Percentiles rank a stretch among this genome's conserved stretches.
These are phyloP conservation scores for Labrus mixtus DNA, from an alignment of 2,113 vertebrate species.

Conservation along the genomic window DNA sequence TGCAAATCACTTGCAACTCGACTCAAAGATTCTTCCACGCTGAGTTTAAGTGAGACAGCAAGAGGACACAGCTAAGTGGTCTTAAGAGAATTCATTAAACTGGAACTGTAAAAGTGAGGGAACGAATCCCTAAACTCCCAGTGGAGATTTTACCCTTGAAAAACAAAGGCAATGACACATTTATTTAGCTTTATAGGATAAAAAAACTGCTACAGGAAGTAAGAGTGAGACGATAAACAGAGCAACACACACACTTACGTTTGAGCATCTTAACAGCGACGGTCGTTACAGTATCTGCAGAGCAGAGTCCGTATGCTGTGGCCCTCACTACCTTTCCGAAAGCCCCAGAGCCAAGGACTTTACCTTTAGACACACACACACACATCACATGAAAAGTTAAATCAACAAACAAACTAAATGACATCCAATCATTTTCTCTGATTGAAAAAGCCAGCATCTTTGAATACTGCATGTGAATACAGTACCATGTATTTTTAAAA, in stretches of 20 bases:
- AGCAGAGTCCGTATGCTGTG: conserved; percentile 93
- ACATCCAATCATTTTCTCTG: no score
- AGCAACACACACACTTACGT: conserved; percentile 83
- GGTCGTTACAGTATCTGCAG: conserved; percentile 89
- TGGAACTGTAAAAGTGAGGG: background rate
- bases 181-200: no score
- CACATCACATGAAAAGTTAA: background rate
- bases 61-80: background rate
- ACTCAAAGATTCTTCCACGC: background rate
- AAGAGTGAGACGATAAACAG: background rate
- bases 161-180: background rate
- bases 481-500: no score
- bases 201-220: background rate
- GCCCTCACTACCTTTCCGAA: conserved; percentile 98
- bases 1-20: background rate
- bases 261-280: conserved; percentile 99
- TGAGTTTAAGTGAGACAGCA: background rate
- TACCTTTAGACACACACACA: conserved; percentile 83
- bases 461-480: no score
- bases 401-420: no score
- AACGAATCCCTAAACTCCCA: background rate
- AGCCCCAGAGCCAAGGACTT: conserved; percentile 94
- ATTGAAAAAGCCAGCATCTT: no score
- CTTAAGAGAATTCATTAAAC: background rate
- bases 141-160: background rate